A percentile compares a stretch with the other conserved stretches of the same genome.
Evolutionary conservation across 1,140 invertebrate genomes (phyloP).

Genomic region (Saccostrea echinata): DNA sequence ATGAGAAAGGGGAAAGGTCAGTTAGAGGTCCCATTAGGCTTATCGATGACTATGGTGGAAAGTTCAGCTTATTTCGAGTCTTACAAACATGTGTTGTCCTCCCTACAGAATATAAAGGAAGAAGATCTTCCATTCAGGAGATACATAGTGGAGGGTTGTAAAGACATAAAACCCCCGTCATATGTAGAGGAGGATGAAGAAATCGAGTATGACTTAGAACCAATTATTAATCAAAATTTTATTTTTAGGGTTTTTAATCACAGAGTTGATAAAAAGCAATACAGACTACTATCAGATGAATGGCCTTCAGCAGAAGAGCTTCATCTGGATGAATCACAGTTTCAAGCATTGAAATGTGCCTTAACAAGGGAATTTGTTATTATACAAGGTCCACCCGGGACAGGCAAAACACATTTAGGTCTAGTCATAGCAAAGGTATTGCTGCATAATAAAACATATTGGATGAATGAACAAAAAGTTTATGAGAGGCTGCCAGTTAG

Average conservation of each 20-base stretch:
- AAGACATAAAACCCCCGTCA: conserved; percentile 59
- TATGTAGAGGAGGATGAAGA: conserved; percentile 56
- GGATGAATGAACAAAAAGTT: conserved; percentile 76
- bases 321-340: conserved; percentile 80
- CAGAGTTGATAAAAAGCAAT: conserved; percentile 37
- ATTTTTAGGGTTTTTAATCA: not conserved
- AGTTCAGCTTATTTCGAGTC: conserved; percentile 81
- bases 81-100: conserved; percentile 79
- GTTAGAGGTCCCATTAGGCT: conserved; percentile 70
- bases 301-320: conserved; percentile 72
- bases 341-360: conserved; percentile 78
- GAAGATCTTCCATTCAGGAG: conserved; percentile 76
- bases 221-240: not conserved
- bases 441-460: conserved; percentile 71
- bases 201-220: not conserved
- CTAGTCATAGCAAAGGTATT: conserved; percentile 77
- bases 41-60: conserved; percentile 77
- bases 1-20: conserved; percentile 65
- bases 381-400: conserved; percentile 85
- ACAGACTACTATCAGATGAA: conserved; percentile 44
- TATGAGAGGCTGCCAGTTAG: not conserved
- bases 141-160: conserved; percentile 71
- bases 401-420: conserved; percentile 77
- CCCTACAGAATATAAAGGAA: conserved; percentile 75
- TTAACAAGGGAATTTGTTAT: conserved; percentile 82